These are phyloP conservation scores for Bettongia penicillata DNA, from an alignment of 2,113 vertebrate genomes.

Conservation along the genomic window DNA sequence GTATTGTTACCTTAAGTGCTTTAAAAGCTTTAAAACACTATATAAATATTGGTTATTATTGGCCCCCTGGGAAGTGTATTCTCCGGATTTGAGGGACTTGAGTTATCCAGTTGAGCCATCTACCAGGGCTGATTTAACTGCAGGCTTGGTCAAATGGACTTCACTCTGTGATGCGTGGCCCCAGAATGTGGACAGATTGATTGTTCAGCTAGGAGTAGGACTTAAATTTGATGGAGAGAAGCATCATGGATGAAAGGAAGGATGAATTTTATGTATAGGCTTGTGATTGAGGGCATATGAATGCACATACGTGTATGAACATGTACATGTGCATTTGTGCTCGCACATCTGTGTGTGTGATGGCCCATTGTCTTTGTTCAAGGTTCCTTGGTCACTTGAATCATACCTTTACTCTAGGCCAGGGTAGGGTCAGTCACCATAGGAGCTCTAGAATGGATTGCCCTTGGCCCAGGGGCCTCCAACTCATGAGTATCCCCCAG, in stretches of 20 bases:
- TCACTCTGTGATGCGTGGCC: neutral
- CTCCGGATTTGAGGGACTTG: neutral
- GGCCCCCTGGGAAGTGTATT: neutral
- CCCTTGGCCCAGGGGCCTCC: neutral
- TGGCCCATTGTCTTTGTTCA: neutral
- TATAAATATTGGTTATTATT: neutral
- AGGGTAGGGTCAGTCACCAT: neutral
- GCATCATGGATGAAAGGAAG: neutral
- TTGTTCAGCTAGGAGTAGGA: neutral
- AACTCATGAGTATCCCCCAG: conserved; percentile 33
- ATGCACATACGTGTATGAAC: neutral
- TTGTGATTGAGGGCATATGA: neutral
- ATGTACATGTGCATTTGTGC: fast-evolving
- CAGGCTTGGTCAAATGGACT: neutral
- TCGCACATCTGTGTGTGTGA: neutral
- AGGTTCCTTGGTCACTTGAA: neutral
- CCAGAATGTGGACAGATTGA: neutral
- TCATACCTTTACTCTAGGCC: conserved; percentile 3
- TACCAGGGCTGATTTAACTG: neutral
- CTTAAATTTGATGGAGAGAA: conserved; percentile 32
- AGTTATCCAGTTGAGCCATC: neutral
- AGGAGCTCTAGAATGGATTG: neutral
- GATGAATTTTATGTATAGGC: neutral
- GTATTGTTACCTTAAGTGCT: conserved; percentile 1
- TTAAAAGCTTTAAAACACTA: neutral